Conservation (phyloP, 2,797 vertebrate genomes). For the Euthynnus affinis region DNA sequence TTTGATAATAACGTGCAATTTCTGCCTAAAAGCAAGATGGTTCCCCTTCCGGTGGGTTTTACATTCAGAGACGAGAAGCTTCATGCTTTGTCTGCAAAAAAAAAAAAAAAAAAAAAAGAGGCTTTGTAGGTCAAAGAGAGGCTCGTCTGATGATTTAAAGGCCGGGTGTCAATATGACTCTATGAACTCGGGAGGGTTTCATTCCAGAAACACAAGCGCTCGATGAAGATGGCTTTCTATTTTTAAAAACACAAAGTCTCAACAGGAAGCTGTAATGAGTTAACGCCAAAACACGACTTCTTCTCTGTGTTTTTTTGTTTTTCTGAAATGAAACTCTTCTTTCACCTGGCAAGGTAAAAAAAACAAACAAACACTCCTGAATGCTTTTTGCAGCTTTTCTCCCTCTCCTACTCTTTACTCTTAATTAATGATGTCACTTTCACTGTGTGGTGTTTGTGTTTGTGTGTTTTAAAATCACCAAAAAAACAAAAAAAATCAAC, state of each 20-base stretch:
- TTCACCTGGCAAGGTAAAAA: not conserved
- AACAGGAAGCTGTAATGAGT: constrained; percentile 20
- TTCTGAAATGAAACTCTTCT: constrained; percentile 29
- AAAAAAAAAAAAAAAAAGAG: too few species aligned
- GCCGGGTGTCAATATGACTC: not conserved
- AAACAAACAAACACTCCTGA: not conserved
- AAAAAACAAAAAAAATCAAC: too few species aligned
- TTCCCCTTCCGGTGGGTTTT: constrained; percentile 12
- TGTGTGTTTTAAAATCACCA: constrained; percentile 15
- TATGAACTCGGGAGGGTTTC: not conserved
- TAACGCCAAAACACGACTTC: constrained; percentile 9
- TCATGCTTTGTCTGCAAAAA: constrained; percentile 5
- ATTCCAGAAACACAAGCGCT: constrained; percentile 5
- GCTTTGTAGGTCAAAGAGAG: constrained; percentile 22
- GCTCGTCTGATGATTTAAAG: not conserved
- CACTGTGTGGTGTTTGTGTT: constrained; percentile 24
- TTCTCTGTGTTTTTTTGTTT: not conserved
- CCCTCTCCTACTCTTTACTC: constrained; percentile 1
- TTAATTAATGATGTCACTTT: constrained; percentile 49
- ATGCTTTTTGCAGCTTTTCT: not conserved
- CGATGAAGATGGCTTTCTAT: not conserved
- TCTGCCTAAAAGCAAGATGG: constrained; percentile 57
- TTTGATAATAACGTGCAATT: constrained; percentile 74
- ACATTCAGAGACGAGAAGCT: constrained; percentile 6
- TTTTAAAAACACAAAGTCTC: not conserved